A percentile compares a stretch with the other conserved stretches of the same genome.
These are phyloP conservation scores for Tholera decimalis DNA, from an alignment of 2,888 invertebrate species.

Conservation along the genomic window DNA sequence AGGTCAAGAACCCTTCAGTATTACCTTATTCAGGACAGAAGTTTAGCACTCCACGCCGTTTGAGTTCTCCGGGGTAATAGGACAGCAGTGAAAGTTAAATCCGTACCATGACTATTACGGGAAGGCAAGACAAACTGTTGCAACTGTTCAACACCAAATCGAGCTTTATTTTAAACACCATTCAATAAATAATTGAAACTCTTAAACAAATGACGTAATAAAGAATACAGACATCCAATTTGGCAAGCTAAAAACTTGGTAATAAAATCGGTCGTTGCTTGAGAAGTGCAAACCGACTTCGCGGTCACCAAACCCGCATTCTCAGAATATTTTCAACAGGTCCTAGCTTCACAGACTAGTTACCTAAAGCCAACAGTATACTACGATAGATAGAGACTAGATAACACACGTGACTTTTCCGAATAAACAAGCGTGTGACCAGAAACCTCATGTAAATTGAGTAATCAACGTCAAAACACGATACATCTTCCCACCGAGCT, in stretches of 20 bases:
- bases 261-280: not conserved
- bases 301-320: slow-evolving; percentile 21
- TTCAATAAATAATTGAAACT: not conserved
- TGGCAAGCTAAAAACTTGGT: not conserved
- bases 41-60: not conserved
- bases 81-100: slow-evolving; percentile 52
- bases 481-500: slow-evolving; percentile 33
- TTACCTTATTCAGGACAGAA: too few species aligned
- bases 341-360: not conserved
- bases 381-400: slow-evolving; percentile 9
- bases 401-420: slow-evolving; percentile 13
- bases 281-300: not conserved
- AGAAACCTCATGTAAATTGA: slow-evolving; percentile 45
- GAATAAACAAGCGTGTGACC: slow-evolving; percentile 24
- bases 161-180: not conserved
- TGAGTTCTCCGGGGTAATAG: slow-evolving; percentile 12
- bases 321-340: slow-evolving; percentile 20
- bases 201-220: not conserved
- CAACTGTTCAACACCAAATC: slow-evolving; percentile 5
- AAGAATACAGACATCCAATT: not conserved
- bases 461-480: slow-evolving; percentile 46
- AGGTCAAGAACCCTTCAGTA: too few species aligned
- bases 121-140: slow-evolving; percentile 17
- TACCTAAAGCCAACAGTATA: not conserved
- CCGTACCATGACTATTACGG: slow-evolving; percentile 4